Conservation (phyloP, 2,113 vertebrate species). For the Lycaon pictus region DNA sequence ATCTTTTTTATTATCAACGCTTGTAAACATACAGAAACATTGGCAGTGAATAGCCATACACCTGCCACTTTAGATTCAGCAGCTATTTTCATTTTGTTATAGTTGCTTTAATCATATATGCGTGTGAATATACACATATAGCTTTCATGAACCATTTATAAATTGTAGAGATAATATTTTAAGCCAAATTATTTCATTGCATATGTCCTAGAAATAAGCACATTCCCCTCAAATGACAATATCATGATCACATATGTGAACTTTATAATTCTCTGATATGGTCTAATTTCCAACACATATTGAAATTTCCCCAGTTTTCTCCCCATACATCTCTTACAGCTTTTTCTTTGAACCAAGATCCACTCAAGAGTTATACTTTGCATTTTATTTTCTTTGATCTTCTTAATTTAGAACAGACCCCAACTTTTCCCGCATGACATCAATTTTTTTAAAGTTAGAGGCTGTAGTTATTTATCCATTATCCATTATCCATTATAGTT, state of each 20-base stretch:
- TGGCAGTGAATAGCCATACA: neutral
- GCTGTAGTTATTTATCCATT: conserved; percentile 3
- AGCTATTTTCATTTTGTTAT: neutral
- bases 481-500: neutral
- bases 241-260: neutral
- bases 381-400: conserved; percentile 13
- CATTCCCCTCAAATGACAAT: neutral
- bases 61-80: neutral
- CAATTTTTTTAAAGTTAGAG: neutral
- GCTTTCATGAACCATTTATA: neutral
- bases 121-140: neutral
- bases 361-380: neutral
- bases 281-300: neutral
- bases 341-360: neutral
- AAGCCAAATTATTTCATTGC: neutral
- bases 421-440: neutral
- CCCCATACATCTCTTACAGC: neutral
- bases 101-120: neutral
- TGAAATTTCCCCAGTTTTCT: neutral
- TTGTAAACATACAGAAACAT: conserved; percentile 33
- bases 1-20: neutral
- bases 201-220: neutral
- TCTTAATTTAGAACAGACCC: conserved; percentile 5
- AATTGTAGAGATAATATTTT: neutral
- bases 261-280: conserved; percentile 6